Evolutionary conservation across 2,888 invertebrate genomes (phyloP).

Genomic region (Tethea ocularis): DNA sequence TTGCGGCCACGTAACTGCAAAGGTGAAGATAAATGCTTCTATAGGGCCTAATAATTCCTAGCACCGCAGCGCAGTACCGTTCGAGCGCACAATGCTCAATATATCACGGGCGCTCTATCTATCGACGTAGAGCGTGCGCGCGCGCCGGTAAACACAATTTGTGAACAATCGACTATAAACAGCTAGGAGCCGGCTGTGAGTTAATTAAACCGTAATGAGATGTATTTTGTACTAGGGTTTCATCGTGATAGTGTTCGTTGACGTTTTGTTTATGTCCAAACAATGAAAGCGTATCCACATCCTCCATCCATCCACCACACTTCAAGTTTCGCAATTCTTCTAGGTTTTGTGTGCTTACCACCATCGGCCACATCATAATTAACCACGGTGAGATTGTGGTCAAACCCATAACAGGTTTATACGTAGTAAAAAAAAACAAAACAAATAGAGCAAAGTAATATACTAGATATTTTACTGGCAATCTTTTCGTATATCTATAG

Average conservation of each 20-base stretch:
- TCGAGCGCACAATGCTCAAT: slow-evolving; percentile 22
- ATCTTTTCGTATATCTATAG: background rate
- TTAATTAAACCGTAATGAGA: slow-evolving; percentile 1
- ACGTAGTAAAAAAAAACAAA: too few species aligned
- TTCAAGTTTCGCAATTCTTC: too few species aligned
- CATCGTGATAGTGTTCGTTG: background rate
- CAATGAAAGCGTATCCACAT: background rate
- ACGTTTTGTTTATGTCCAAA: background rate
- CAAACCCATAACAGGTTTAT: too few species aligned
- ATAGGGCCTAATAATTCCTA: background rate
- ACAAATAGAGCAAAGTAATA: too few species aligned
- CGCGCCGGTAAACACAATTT: slow-evolving; percentile 20
- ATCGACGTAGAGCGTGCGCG: background rate
- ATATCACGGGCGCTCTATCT: slow-evolving; percentile 17
- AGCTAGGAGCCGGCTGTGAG: slow-evolving; percentile 3
- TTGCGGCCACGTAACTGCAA: background rate
- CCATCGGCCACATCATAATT: too few species aligned
- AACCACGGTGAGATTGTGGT: too few species aligned
- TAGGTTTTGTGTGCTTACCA: too few species aligned
- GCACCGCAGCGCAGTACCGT: slow-evolving; percentile 6
- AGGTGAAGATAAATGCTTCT: background rate
- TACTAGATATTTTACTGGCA: background rate
- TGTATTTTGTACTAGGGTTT: background rate
- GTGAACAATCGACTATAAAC: slow-evolving; percentile 19
- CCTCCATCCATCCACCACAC: background rate